phyloP scores from a whole-genome alignment of 2,113 vertebrate species.

The Brachyistius frenatus region DNA sequence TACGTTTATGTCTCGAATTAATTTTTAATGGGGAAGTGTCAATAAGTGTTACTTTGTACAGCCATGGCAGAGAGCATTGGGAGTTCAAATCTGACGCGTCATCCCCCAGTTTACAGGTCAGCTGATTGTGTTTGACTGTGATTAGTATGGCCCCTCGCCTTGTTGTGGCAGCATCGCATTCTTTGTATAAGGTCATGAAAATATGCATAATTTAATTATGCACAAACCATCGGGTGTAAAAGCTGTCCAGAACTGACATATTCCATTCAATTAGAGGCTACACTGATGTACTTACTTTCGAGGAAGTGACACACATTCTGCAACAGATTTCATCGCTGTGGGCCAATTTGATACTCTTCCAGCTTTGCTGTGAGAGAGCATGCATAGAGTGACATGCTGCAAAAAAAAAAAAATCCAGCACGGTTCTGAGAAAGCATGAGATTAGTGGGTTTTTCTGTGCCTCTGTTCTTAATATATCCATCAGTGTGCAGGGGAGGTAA shows the following conservation, averaged over 20 bases:
- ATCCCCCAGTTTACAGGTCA: slow-evolving; percentile 54
- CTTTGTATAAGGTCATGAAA: slow-evolving; percentile 74
- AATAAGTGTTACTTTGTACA: slow-evolving; percentile 42
- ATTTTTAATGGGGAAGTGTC: slow-evolving; percentile 54
- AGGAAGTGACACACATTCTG: slow-evolving; percentile 69
- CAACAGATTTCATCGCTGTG: slow-evolving; percentile 68
- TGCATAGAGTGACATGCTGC: slow-evolving; percentile 55
- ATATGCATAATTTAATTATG: slow-evolving; percentile 81
- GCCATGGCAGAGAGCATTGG: not conserved
- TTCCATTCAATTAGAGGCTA: slow-evolving; percentile 75
- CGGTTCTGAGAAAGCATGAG: slow-evolving; percentile 51
- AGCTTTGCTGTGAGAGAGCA: slow-evolving; percentile 51
- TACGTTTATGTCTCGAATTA: slow-evolving; percentile 8
- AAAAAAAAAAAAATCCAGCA: slow-evolving; percentile 48
- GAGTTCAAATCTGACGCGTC: slow-evolving; percentile 58
- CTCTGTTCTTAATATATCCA: slow-evolving; percentile 72
- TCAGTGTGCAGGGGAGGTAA: slow-evolving; percentile 66
- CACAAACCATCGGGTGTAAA: slow-evolving; percentile 60
- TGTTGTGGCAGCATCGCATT: slow-evolving; percentile 55
- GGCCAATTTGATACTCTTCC: slow-evolving; percentile 74
- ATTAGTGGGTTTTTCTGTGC: slow-evolving; percentile 61
- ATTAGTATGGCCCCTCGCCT: slow-evolving; percentile 65
- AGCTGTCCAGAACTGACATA: slow-evolving; percentile 70
- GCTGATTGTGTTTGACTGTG: slow-evolving; percentile 73
- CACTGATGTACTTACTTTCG: slow-evolving; percentile 60